Base-by-base conservation (phyloP, 2,113 vertebrate genomes). In the Peromyscus polionotus region DNA sequence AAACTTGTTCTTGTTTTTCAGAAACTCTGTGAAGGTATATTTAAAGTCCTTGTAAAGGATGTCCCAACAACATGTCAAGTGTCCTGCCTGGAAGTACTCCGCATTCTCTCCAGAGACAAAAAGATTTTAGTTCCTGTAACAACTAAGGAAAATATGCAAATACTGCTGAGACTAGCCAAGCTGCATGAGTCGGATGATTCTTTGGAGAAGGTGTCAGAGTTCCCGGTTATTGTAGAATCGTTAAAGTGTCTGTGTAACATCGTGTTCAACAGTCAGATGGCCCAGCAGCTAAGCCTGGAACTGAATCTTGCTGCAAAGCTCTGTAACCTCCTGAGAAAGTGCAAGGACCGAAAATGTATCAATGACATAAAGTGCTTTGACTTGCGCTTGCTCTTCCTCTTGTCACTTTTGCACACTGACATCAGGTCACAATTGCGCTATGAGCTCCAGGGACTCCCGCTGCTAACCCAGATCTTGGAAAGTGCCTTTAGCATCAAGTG, bases 171-270 rank as follows among this genome's bases (percentile, higher is more conserved):
- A 84, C 98, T 99, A 96, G 99, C 99, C 61, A 99, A 98, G 94
- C 98, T 99, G 94, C 98, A 98, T 54, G 84, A 97, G 89, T 97
- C 97, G 19, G 98, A 98, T 73, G 98, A 98, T 63, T 98, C 97
- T 93, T 97, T 99, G 87, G 99, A 99, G 36, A 99, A 99, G 92
- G 98, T 85, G 54, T 98, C 98, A 72, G 99, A 99, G 95, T 99
- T 99, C 97, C 99, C 99, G 57, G 99, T 99, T 97, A 99, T 99
- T 92, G 99, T 99, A 97, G 99, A 99, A 98, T 99, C 99, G 31
- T 98, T 99, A 89, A 99, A 99, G 99, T 99, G 99, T 98, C 99
- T 99, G 87, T 99, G 99, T 98, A 99, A 99, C 65, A 99, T 99
- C 65, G 98, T 99, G 95, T 99, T 99, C 98, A 99, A 99, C 97